These are phyloP conservation scores for Drosophila demipolita DNA, from an alignment of 2,888 invertebrate genomes.

Conservation along the genomic window DNA sequence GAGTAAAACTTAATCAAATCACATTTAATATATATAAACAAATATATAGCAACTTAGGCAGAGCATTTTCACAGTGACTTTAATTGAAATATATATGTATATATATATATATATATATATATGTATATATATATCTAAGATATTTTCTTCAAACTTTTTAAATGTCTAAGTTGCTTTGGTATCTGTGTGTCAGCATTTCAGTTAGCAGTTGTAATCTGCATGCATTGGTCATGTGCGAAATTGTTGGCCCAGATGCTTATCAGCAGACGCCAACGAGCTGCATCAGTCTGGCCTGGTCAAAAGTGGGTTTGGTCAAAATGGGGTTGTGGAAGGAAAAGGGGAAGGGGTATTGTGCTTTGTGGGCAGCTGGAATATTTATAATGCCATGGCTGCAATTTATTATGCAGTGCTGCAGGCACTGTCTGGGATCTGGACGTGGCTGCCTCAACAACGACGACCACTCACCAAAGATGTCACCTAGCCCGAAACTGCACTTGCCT, in stretches of 20 bases:
- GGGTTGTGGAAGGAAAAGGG: not conserved
- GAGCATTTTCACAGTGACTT: no score
- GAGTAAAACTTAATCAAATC: no score
- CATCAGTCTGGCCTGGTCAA: conserved; percentile 18
- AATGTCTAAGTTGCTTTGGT: conserved; percentile 5
- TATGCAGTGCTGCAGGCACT: conserved; percentile 73
- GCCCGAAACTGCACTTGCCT: conserved; percentile 44
- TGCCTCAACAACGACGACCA: conserved; percentile 40
- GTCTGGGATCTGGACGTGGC: conserved; percentile 38
- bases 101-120: no score
- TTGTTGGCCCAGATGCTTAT: conserved; percentile 81
- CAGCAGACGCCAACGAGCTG: conserved; percentile 53
- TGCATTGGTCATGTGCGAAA: conserved; percentile 81
- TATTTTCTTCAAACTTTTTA: not conserved
- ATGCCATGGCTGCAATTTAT: conserved; percentile 81
- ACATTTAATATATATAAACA: no score
- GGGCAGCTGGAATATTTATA: conserved; percentile 78
- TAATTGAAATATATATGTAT: no score
- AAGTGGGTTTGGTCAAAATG: not conserved
- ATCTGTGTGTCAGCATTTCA: conserved; percentile 74
- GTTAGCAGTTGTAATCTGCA: conserved; percentile 69
- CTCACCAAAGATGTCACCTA: conserved; percentile 81
- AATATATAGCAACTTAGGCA: no score
- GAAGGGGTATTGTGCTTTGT: not conserved
- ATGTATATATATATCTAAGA: no score